Percentiles rank a stretch among this genome's conserved stretches.
Evolutionary conservation across 2,113 vertebrate species (phyloP).

Genomic region (Crotalus tigris): DNA sequence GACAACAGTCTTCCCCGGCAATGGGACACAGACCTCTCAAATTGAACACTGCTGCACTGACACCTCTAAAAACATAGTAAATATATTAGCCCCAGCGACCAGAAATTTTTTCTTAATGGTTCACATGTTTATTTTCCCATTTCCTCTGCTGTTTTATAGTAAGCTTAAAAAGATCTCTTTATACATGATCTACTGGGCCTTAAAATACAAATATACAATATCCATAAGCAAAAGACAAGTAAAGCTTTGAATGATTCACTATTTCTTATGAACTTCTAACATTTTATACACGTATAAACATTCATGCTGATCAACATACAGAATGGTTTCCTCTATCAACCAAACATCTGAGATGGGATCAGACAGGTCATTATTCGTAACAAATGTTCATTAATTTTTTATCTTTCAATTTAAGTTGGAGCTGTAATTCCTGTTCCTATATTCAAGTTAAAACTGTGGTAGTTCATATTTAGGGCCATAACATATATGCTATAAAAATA

Average conservation of each 20-base stretch:
- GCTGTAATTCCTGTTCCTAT: constrained; percentile 33
- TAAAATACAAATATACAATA: constrained; percentile 72
- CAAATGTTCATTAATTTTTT: constrained; percentile 41
- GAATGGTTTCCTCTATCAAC: constrained; percentile 51
- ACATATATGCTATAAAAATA: background rate
- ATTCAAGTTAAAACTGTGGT: constrained; percentile 27
- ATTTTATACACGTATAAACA: constrained; percentile 64
- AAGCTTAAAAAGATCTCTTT: constrained; percentile 58
- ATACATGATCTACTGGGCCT: constrained; percentile 70
- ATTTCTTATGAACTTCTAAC: constrained; percentile 64
- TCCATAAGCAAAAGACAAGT: constrained; percentile 65
- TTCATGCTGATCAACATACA: constrained; percentile 68
- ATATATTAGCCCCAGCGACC: background rate
- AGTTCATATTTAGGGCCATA: background rate
- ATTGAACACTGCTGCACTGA: background rate
- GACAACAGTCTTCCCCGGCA: background rate
- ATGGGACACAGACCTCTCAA: background rate
- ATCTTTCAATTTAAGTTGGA: background rate
- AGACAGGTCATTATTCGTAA: constrained; percentile 39
- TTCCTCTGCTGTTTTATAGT: constrained; percentile 47
- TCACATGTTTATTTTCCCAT: constrained; percentile 45
- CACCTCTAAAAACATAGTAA: background rate
- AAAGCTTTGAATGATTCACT: constrained; percentile 68
- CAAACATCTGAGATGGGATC: constrained; percentile 23
- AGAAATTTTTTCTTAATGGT: background rate